These are phyloP conservation scores for Scomberomorus guttatus DNA, from an alignment of 2,797 vertebrate species.

Conservation along the genomic window DNA sequence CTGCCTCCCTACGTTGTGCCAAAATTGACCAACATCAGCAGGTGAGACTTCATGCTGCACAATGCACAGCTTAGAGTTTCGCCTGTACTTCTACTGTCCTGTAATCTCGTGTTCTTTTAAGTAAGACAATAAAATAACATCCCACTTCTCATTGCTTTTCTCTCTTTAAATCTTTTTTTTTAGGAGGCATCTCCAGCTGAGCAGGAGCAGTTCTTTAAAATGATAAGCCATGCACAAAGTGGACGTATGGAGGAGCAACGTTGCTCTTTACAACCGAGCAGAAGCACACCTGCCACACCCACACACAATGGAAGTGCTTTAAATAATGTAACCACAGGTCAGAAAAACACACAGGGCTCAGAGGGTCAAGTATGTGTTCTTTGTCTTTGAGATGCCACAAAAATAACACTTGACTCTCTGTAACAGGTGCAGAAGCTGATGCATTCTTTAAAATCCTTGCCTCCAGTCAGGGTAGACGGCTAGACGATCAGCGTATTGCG, in stretches of 20 bases:
- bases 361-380: conserved; percentile 44
- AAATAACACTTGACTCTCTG: conserved; percentile 40
- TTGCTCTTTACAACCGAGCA: conserved; percentile 70
- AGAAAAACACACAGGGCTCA: conserved; percentile 28
- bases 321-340: conserved; percentile 63
- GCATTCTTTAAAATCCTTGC: conserved; percentile 63
- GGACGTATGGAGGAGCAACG: conserved; percentile 81
- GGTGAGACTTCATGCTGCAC: conserved; percentile 45
- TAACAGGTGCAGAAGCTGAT: conserved; percentile 68
- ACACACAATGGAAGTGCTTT: conserved; percentile 62
- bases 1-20: conserved; percentile 57
- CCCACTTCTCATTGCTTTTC: conserved; percentile 1
- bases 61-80: conserved; percentile 5
- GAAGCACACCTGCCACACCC: conserved; percentile 69
- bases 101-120: conserved; percentile 9
- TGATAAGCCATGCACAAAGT: conserved; percentile 71
- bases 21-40: conserved; percentile 44
- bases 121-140: not conserved
- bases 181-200: conserved; percentile 57
- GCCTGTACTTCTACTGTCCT: not conserved
- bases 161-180: conserved; percentile 17
- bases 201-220: conserved; percentile 69
- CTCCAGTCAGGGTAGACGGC: conserved; percentile 56
- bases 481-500: conserved; percentile 66
- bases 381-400: not conserved